Base-by-base conservation (phyloP, 2,797 vertebrate species). In the Sternotherus odoratus region DNA sequence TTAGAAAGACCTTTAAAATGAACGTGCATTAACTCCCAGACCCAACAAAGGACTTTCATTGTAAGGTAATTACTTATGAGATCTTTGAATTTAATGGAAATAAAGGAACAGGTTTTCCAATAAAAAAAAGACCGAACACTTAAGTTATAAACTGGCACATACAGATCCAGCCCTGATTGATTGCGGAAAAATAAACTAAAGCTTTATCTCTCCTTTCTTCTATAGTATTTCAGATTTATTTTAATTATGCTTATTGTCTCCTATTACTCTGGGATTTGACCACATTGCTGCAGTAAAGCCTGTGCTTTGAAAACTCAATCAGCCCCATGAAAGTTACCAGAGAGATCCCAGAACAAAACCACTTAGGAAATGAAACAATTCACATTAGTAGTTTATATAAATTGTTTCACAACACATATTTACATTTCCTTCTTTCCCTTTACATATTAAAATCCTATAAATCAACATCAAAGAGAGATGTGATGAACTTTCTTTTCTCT, bases 1-100 rank as follows among this genome's bases (percentile, higher is more conserved):
- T 74, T 50, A 82, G 56, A 82, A 92, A 86, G 30, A 50, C 81
- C 89, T 87, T 94, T 66, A 84, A 93, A 94, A 96, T 83, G 82
- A 92, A 88, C 49, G 49, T 85, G 13, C n/a, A 46, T 90, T 69
- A 92, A 85, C 19, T 92, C 79, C 28, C 84, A 83, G 36, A 53
- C 13, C 87, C 82, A 77, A 72, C 43, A 92, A 97, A 93, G 72
- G n/a, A 19, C 26, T 81, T 83, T 26, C 36, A 86, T 82, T 85
- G 49, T 60, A 85, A 77, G 56, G 74, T 30, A 75, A 66, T 60
- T 69, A 51, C 86, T 92, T 57, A 56, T 26, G 56, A 30, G 56
- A 57, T 13, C 26, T 28, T 30, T 57, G 56, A 57, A 57, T 60
- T 33, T 33, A 60, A 60, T 60, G 28, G 56, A 60, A 94, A 95